Percentiles rank a stretch among this genome's conserved stretches.
These are phyloP conservation scores for Leguminivora glycinivorella DNA, from an alignment of 1,140 invertebrate species.

Conservation along the genomic window DNA sequence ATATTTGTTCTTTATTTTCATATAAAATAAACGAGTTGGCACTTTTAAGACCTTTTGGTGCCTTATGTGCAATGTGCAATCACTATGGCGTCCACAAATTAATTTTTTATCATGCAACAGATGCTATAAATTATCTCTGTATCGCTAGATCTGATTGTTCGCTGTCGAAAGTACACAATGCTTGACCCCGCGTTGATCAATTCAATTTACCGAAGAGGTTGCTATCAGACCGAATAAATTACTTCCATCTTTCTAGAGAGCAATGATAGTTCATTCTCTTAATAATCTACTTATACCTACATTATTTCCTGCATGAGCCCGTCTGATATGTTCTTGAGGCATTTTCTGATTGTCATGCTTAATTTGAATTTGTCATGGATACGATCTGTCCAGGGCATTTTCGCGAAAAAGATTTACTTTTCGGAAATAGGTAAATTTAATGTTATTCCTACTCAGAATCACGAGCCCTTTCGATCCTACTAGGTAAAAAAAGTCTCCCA, in stretches of 20 bases:
- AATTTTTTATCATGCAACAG: background rate
- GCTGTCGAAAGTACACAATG: conserved; percentile 17
- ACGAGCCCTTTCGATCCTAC: too few relatives aligned
- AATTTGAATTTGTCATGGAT: too few relatives aligned
- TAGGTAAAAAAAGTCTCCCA: too few relatives aligned
- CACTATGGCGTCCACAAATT: background rate
- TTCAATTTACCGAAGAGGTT: conserved; percentile 36
- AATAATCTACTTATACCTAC: conserved; percentile 20
- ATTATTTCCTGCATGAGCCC: conserved; percentile 16
- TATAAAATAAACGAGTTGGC: too few relatives aligned
- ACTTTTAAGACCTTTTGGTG: too few relatives aligned
- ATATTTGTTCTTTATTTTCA: too few relatives aligned
- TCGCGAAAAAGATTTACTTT: too few relatives aligned
- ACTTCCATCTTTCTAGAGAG: conserved; percentile 32
- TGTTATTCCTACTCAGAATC: too few relatives aligned
- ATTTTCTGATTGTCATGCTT: background rate
- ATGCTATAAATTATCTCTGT: conserved; percentile 3
- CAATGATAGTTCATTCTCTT: conserved; percentile 26
- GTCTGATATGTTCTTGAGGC: background rate
- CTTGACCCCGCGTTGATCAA: conserved; percentile 37
- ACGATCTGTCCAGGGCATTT: too few relatives aligned
- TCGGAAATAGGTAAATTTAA: too few relatives aligned
- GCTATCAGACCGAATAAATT: conserved; percentile 37
- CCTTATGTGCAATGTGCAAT: too few relatives aligned
- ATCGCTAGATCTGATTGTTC: conserved; percentile 26